These are phyloP conservation scores for Polypterus bichir DNA, from an alignment of 2,113 vertebrate genomes.

Conservation along the genomic window DNA sequence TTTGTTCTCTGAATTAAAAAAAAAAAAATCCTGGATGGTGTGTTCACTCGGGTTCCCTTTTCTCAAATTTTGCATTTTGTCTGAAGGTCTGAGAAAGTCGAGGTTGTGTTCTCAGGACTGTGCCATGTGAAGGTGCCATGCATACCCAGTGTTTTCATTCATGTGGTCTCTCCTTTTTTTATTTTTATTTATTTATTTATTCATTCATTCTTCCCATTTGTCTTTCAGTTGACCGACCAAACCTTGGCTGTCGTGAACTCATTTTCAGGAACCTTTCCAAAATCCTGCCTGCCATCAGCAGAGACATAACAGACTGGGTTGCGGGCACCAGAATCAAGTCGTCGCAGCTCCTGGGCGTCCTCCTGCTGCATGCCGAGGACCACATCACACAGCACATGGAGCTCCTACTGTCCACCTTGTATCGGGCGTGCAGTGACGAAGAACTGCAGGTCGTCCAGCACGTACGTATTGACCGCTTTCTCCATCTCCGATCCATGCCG, in stretches of 20 bases:
- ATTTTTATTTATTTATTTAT: background rate
- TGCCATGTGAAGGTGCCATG: no score
- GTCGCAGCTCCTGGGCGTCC: constrained; percentile 58
- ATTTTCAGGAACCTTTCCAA: constrained; percentile 76
- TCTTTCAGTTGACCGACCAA: constrained; percentile 59
- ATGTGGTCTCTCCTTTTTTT: background rate
- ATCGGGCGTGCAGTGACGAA: constrained; percentile 56
- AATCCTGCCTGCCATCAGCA: constrained; percentile 68
- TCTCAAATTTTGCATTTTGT: no score
- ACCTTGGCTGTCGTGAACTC: constrained; percentile 81
- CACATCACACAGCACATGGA: constrained; percentile 81
- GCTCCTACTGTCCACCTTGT: constrained; percentile 59
- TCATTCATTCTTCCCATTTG: background rate
- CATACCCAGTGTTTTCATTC: no score
- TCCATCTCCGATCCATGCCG: no score
- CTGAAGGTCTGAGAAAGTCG: no score
- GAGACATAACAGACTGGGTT: constrained; percentile 79
- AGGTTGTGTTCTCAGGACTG: no score
- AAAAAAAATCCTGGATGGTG: no score
- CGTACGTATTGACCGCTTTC: constrained; percentile 43
- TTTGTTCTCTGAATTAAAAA: no score
- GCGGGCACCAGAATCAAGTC: constrained; percentile 68
- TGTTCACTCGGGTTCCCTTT: no score
- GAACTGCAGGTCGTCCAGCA: constrained; percentile 59
- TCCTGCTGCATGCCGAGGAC: constrained; percentile 80